Evolutionary conservation across 2,888 invertebrate species (phyloP), one percentile per base, ranked within the genome.

Genomic region (Lymantria monacha): DNA sequence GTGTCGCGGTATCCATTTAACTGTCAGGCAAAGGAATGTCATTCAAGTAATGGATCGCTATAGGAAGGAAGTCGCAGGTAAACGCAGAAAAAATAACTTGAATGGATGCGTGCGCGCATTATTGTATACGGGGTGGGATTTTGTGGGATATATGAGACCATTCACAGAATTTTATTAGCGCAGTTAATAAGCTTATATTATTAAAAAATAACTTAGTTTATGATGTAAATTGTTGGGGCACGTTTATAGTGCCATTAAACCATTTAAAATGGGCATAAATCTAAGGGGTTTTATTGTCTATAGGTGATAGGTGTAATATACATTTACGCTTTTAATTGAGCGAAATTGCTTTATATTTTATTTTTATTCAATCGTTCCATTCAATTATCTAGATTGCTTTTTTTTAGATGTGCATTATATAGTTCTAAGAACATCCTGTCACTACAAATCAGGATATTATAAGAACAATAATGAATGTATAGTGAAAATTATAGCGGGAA

Each of bases 51-150:
- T 83, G 80, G 86, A 88, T 88, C 78, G 85, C 65, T 82, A 73
- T 74, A 90, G 90, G 90, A 90, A 90, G 90, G 90, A 90, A 90
- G 90, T 88, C 74, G 85, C 90, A 90, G 90, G 90, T 90, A 89
- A 76, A 76, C 68, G 71, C 57, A 71, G 73, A 82, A 79, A 84
- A 81, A 76, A 74, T 63, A 70, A 48, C 57, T 49, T 77, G 75
- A 79, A 76, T 79, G 70, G 59, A 64, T 75, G 81, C 79, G 76
- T 75, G 72, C 70, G 72, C 78, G 78, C 79, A 66, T 13, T 36
- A 62, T 57, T 67, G 59, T 66, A 61, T 66, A 73, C 63, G 67
- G 74, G 76, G 74, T 66, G 68, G 41, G 66, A 64, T 66, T 69
- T 71, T 72, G 76, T 71, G 77, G 74, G 70, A 65, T 65, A 57